A percentile compares a stretch with the other conserved stretches of the same genome.
These are phyloP conservation scores for Drosophila leonis DNA, from an alignment of 2,888 invertebrate species.

Conservation along the genomic window DNA sequence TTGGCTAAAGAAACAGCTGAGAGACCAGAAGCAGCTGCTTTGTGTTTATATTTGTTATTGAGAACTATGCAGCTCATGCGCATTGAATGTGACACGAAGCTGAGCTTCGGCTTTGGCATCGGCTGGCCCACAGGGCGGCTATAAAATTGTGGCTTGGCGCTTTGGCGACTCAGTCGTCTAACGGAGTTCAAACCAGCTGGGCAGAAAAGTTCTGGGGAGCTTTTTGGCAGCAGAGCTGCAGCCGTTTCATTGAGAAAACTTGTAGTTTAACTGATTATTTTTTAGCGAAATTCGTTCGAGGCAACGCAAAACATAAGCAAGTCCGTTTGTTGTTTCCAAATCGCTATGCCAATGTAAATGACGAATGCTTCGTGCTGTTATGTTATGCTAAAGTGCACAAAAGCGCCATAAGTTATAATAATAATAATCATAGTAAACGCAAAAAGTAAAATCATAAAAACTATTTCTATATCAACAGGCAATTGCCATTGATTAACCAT, in stretches of 20 bases:
- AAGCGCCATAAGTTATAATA: constrained; percentile 15
- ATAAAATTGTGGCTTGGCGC: constrained; percentile 66
- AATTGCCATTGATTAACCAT: constrained; percentile 47
- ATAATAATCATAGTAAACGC: constrained; percentile 3
- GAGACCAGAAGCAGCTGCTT: constrained; percentile 65
- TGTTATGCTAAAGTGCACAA: constrained; percentile 12
- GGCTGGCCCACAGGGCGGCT: constrained; percentile 36
- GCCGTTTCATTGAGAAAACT: constrained; percentile 38
- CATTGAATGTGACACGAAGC: constrained; percentile 52
- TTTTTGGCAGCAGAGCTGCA: constrained; percentile 51
- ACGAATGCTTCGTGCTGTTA: constrained; percentile 17
- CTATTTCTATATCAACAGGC: constrained; percentile 42
- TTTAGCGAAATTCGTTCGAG: constrained; percentile 23
- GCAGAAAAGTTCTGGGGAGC: constrained; percentile 63
- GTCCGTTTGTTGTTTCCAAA: constrained; percentile 30
- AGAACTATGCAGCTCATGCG: constrained; percentile 52
- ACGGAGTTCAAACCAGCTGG: constrained; percentile 74
- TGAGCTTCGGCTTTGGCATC: constrained; percentile 53
- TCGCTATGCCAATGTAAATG: constrained; percentile 4
- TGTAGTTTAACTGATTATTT: constrained; percentile 14
- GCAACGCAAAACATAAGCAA: constrained; percentile 37
- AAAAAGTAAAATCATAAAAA: constrained; percentile 3
- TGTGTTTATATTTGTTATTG: constrained; percentile 71
- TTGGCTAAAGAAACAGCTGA: constrained; percentile 67
- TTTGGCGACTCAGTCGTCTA: constrained; percentile 70